Evolutionary conservation across 2,888 invertebrate species (phyloP).

Genomic region (Tricholauxania praeusta): DNA sequence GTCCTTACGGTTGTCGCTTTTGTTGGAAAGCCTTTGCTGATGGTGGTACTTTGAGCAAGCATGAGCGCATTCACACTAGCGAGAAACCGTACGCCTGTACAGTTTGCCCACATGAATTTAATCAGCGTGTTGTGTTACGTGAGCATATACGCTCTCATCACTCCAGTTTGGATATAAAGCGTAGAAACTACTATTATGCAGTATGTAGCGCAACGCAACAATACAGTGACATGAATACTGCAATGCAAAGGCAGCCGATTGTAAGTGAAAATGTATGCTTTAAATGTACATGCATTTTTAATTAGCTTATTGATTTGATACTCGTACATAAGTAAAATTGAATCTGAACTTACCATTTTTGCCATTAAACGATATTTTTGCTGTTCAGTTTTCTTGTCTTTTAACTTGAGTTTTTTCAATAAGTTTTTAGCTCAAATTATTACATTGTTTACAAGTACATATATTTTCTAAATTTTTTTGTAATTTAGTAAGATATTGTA

Average conservation of each 20-base stretch:
- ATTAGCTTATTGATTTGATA: neutral
- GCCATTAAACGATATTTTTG: neutral
- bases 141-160: constrained; percentile 90
- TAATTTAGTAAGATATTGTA: too few species aligned
- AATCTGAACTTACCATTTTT: neutral
- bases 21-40: constrained; percentile 93
- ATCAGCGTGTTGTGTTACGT: constrained; percentile 85
- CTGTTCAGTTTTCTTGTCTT: too few species aligned
- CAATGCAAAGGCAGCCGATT: constrained; percentile 81
- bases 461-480: too few species aligned
- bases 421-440: too few species aligned
- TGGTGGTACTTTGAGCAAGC: constrained; percentile 86
- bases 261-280: constrained; percentile 59
- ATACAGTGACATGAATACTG: constrained; percentile 88
- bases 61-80: constrained; percentile 87
- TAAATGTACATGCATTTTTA: constrained; percentile 6
- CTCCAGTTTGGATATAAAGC: constrained; percentile 82
- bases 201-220: constrained; percentile 83
- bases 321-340: too few species aligned
- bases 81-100: constrained; percentile 90
- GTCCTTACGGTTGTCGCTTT: constrained; percentile 86
- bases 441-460: too few species aligned
- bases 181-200: constrained; percentile 78
- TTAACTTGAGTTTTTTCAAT: too few species aligned
- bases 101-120: constrained; percentile 88